Base-by-base conservation (phyloP, 2,888 invertebrate genomes). In the Nycteola revayana region DNA sequence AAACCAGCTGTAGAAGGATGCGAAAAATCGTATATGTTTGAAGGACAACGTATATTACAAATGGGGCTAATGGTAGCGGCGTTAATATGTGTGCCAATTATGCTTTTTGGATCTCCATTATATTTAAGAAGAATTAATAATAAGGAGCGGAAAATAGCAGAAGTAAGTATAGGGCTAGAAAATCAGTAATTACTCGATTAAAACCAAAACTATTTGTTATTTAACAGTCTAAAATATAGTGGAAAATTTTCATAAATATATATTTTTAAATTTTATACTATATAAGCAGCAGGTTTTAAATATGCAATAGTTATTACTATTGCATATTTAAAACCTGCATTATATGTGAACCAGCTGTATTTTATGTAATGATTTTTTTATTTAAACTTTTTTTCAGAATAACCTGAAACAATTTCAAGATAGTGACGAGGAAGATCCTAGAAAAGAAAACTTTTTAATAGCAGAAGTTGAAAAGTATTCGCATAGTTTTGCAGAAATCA, bases 21-120 rank as follows among this genome's bases (percentile, higher is more conserved):
- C 51, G 71, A 89, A 0, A 1, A 7, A 0, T 75, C 80, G 0
- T 92, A 89, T 53, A 91, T 93, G 90, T 93, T 91, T 35, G 43
- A 63, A 0, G 52, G 62, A 0, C 93, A 93, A 65, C 60, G 62
- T 1, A 26, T 1, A 0, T 31, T 95, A 0, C 95, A 96, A 69
- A 76, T 60, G n/a, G 36, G 79, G 2, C 78, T 94, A 11, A 75
- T 95, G 1, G 8, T 90, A 1, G 40, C 90, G 0, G 91, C 93
- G 0, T 32, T 94, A 0, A 1, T 90, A 0, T 93, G 93, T 66
- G 86, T 96, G 1, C 95, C 96, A 0, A 73, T 94, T 9, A 89
- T 96, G 89, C 82, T 96, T 9, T 72, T 95, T 2, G 93, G 94
- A 2, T 93, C 94, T 57, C 96, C 96, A 0, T 48, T 94, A 8